A percentile compares a stretch with the other conserved stretches of the same genome.
Conservation (phyloP, 2,113 vertebrate genomes). For the Taxidea taxus region DNA sequence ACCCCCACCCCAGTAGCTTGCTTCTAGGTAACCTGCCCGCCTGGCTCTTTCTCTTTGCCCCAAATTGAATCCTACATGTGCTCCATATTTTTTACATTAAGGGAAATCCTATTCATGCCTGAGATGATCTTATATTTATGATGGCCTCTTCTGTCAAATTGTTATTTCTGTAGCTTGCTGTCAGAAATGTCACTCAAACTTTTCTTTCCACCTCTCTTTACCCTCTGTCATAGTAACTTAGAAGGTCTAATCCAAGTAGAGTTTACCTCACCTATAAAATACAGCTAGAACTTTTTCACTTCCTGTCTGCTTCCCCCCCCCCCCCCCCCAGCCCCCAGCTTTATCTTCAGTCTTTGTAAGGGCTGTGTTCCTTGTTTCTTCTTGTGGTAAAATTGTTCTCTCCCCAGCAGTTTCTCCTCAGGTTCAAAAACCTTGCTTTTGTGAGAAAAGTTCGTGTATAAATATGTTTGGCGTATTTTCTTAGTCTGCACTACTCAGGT, state of each 20-base stretch:
- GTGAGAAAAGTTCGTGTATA: background rate
- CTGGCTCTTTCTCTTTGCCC: background rate
- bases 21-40: background rate
- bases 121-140: constrained; percentile 64
- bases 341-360: constrained; percentile 60
- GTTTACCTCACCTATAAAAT: constrained; percentile 67
- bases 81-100: constrained; percentile 51
- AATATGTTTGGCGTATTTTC: background rate
- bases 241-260: constrained; percentile 62
- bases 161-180: constrained; percentile 79
- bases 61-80: background rate
- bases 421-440: background rate
- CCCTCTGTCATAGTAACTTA: constrained; percentile 72
- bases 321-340: background rate
- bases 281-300: background rate
- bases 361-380: constrained; percentile 1
- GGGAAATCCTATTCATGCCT: constrained; percentile 56
- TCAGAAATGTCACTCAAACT: constrained; percentile 72
- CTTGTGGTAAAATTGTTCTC: constrained; percentile 31
- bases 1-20: background rate
- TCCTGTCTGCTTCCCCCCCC: background rate
- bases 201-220: constrained; percentile 65
- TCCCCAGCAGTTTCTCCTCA: background rate
- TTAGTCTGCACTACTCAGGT: background rate
- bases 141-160: constrained; percentile 75